Percentiles rank a stretch among this genome's conserved stretches.
phyloP scores from a whole-genome alignment of 2,797 vertebrate species.

The Hoplostethus mediterraneus region DNA sequence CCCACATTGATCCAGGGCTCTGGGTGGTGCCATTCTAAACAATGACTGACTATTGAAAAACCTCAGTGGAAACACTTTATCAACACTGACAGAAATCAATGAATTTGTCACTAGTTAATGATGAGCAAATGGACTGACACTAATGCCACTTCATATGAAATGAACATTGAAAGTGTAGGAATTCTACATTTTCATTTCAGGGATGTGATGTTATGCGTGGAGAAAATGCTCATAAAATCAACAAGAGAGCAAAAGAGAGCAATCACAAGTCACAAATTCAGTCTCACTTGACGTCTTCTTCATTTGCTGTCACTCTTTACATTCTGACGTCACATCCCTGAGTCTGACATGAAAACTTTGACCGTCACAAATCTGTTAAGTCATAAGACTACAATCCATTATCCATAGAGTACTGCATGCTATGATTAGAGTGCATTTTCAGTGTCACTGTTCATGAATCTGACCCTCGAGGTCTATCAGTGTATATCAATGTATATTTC shows the following conservation, averaged over 20 bases:
- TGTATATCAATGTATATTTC: conserved; percentile 22
- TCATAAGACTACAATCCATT: conserved; percentile 43
- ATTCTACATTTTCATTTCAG: conserved; percentile 42
- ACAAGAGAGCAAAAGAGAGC: conserved; percentile 7
- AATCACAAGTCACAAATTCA: conserved; percentile 11
- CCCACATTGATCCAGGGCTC: background rate
- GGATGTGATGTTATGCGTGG: conserved; percentile 6
- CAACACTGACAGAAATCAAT: conserved; percentile 37
- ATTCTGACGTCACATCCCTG: conserved; percentile 2
- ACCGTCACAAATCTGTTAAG: conserved; percentile 11
- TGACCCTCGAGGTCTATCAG: conserved; percentile 21
- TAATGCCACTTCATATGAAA: conserved; percentile 59
- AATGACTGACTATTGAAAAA: conserved; percentile 12
- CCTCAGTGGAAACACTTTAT: background rate
- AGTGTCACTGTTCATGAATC: conserved; percentile 3
- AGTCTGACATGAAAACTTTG: conserved; percentile 2
- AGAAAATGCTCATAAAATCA: conserved; percentile 18
- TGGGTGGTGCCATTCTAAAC: conserved; percentile 13
- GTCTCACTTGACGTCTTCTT: background rate
- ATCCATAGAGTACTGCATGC: conserved; percentile 29
- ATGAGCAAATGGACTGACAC: conserved; percentile 63
- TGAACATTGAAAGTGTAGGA: conserved; percentile 50
- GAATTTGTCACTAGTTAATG: conserved; percentile 31
- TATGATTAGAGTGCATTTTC: conserved; percentile 12
- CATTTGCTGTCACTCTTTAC: background rate